A percentile compares a stretch with the other conserved stretches of the same genome.
phyloP scores from a whole-genome alignment of 2,888 invertebrate genomes.

The Ennomos quercinarius region DNA sequence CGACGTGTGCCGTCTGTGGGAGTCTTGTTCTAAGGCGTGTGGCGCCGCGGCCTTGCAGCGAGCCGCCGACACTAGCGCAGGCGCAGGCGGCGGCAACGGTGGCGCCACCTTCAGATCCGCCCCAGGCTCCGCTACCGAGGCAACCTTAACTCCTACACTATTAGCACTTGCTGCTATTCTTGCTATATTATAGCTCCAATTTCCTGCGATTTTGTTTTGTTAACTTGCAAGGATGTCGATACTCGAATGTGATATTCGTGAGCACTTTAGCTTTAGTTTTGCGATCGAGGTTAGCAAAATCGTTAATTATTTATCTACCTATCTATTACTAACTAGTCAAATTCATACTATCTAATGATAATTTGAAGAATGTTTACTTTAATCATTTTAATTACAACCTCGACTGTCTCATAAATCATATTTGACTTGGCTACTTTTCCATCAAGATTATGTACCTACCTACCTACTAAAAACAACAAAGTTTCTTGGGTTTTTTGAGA shows the following conservation, averaged over 20 bases:
- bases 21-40: conserved; percentile 72
- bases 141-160: conserved; percentile 26
- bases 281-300: not conserved
- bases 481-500: too few relatives aligned
- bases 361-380: not conserved
- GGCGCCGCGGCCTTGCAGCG: conserved; percentile 62
- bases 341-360: conserved; percentile 27
- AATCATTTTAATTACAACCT: conserved; percentile 1
- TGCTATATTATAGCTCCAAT: conserved; percentile 11
- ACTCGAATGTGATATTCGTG: not conserved
- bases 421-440: not conserved
- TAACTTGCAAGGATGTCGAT: not conserved
- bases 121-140: conserved; percentile 34
- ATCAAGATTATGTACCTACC: not conserved
- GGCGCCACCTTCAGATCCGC: conserved; percentile 27
- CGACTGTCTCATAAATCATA: conserved; percentile 3
- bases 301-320: conserved; percentile 14
- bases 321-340: conserved; percentile 43
- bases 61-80: conserved; percentile 20
- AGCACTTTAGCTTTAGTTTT: not conserved
- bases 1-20: conserved; percentile 91
- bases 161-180: conserved; percentile 11
- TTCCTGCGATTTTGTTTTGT: not conserved
- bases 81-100: conserved; percentile 14
- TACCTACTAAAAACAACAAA: too few relatives aligned